phyloP scores from a whole-genome alignment of 2,888 invertebrate species.

The Galeruca laticollis region DNA sequence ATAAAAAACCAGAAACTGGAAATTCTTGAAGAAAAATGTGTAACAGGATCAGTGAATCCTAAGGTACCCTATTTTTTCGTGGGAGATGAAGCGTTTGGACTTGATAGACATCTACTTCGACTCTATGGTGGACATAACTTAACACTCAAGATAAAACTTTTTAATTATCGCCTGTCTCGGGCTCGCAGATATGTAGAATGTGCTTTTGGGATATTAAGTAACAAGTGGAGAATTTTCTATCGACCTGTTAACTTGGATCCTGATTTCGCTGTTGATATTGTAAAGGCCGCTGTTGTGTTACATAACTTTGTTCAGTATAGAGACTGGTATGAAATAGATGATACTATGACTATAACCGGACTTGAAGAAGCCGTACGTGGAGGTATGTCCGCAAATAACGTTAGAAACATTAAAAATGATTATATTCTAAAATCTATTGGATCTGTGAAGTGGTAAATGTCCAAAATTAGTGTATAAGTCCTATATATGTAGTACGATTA shows the following conservation, averaged over 20 bases:
- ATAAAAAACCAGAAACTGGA: not conserved
- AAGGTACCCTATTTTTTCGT: constrained; percentile 20
- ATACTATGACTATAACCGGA: constrained; percentile 16
- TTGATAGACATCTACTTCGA: constrained; percentile 21
- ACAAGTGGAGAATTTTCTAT: constrained; percentile 54
- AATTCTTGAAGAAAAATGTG: not conserved
- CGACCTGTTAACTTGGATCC: constrained; percentile 38
- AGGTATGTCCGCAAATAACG: too few relatives aligned
- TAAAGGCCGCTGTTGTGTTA: constrained; percentile 46
- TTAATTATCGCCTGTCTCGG: constrained; percentile 35
- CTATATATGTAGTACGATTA: too few relatives aligned
- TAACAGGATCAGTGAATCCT: not conserved
- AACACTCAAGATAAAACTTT: constrained; percentile 27
- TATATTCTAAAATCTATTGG: too few relatives aligned
- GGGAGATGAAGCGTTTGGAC: constrained; percentile 25
- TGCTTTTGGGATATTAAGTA: constrained; percentile 41
- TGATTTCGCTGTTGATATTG: constrained; percentile 43
- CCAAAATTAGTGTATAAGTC: too few relatives aligned
- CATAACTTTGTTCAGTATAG: constrained; percentile 2
- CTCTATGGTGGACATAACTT: too few relatives aligned
- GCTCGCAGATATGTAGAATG: constrained; percentile 53
- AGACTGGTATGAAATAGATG: constrained; percentile 31
- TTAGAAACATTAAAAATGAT: too few relatives aligned
- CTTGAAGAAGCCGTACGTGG: too few relatives aligned
- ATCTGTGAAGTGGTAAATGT: too few relatives aligned